A percentile compares a stretch with the other conserved stretches of the same genome.
Evolutionary conservation across 1,140 invertebrate species (phyloP).

Genomic region (Caenorhabditis elegans): WBcel235 BX284603.4:13652001-13652500

Average conservation of each 20-base stretch:
- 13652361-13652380: background rate
- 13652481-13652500: constrained; percentile 32
- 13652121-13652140: background rate
- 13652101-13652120: too few species aligned
- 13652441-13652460: background rate
- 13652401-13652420: background rate
- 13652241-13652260: background rate
- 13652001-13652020: background rate
- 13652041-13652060: background rate
- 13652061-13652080: background rate
- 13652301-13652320: background rate
- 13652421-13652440: background rate
- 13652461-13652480: background rate
- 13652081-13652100: background rate
- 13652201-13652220: background rate
- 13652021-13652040: background rate
- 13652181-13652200: background rate
- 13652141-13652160: background rate
- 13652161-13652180: background rate
- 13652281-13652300: background rate
- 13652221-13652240: background rate
- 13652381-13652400: background rate
- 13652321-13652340: background rate
- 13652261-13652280: background rate
- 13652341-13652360: background rate